Percentiles rank a stretch among this genome's conserved stretches.
Evolutionary conservation across 2,797 vertebrate genomes (phyloP).

Genomic region (Phaenicophaeus curvirostris): DNA sequence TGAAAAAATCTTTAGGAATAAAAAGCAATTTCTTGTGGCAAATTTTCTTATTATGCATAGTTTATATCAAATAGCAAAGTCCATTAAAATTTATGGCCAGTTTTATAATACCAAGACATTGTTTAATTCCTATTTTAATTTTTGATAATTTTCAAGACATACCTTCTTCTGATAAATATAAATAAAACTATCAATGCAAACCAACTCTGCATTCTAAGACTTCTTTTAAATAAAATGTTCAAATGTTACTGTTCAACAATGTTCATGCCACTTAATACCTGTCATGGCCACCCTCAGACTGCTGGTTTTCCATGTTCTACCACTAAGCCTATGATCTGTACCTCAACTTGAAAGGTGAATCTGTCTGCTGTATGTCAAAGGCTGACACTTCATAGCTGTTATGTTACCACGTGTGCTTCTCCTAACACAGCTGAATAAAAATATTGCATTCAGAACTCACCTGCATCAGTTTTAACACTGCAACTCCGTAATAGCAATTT

Average conservation of each 20-base stretch:
- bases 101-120: not conserved
- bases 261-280: not conserved
- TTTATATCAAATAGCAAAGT: not conserved
- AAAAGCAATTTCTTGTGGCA: not conserved
- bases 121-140: not conserved
- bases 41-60: not conserved
- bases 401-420: not conserved
- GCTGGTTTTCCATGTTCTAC: not conserved
- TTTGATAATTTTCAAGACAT: not conserved
- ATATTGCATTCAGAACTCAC: not conserved
- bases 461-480: not conserved
- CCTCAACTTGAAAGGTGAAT: not conserved
- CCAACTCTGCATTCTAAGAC: not conserved
- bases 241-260: not conserved
- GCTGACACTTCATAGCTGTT: constrained; percentile 21
- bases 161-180: not conserved
- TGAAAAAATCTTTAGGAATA: not conserved
- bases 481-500: not conserved
- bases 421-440: not conserved
- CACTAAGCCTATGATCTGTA: not conserved
- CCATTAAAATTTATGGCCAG: not conserved
- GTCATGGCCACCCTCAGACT: not conserved
- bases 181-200: not conserved
- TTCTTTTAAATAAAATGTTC: not conserved
- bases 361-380: constrained; percentile 34